Conservation (phyloP, 2,888 invertebrate species). For the Tuberolachnus salignus region DNA sequence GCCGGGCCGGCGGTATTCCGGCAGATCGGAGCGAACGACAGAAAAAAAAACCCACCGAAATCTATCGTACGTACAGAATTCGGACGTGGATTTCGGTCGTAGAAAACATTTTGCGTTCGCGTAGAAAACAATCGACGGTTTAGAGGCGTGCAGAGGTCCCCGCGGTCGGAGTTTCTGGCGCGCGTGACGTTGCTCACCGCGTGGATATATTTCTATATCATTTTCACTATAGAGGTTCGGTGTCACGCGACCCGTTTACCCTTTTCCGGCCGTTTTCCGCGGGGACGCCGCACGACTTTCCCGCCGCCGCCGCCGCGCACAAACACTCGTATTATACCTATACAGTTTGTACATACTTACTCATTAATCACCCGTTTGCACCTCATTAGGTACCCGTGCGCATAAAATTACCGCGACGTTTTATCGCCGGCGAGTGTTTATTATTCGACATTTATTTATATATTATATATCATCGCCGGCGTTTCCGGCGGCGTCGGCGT, state of each 20-base stretch:
- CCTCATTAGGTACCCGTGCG: constrained; percentile 43
- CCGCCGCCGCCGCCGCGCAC: background rate
- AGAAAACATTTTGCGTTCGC: no score
- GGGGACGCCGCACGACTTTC: background rate
- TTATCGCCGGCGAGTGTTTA: constrained; percentile 12
- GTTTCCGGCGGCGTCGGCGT: background rate
- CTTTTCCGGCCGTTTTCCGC: constrained; percentile 10
- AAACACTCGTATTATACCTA: background rate
- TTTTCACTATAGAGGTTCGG: constrained; percentile 30
- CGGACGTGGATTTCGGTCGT: no score
- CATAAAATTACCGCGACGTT: background rate
- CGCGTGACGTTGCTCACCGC: no score
- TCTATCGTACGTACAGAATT: no score
- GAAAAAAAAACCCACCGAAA: no score
- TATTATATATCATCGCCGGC: constrained; percentile 26
- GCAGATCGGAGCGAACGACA: no score
- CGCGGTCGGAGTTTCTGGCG: no score
- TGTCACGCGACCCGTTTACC: constrained; percentile 45
- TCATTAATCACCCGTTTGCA: constrained; percentile 49
- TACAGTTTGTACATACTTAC: background rate
- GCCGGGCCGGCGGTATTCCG: no score
- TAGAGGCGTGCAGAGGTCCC: no score
- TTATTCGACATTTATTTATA: no score
- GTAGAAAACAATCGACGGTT: no score
- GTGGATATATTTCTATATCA: no score